Evolutionary conservation across 2,113 vertebrate species (phyloP), one percentile per base, ranked within the genome.

Genomic region (Ictidomys tridecemlineatus): DNA sequence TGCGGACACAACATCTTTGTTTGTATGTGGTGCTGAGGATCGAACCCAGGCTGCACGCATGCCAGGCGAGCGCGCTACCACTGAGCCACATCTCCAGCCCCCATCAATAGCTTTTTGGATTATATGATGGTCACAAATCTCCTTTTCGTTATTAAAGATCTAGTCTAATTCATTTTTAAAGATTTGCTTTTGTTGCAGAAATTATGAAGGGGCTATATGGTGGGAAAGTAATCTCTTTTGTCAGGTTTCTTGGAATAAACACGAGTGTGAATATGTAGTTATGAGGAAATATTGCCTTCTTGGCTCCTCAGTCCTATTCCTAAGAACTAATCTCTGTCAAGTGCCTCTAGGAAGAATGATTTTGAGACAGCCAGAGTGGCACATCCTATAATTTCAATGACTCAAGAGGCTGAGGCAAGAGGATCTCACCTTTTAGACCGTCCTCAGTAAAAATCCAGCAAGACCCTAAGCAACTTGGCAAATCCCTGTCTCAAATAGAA

Each of bases 101-200:
- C n/a, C n/a, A 76, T n/a, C 28, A 69, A n/a, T 18, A 34, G 26
- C 61, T 79, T 87, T 93, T 56, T 42, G 78, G 9, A 61, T 63
- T 85, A 63, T 93, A 83, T 72, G 65, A 58, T 61, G 53, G 85
- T 37, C 37, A 16, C 74, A 74, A 76, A 53, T 88, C n/a, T 82
- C 32, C 84, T 79, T 89, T 87, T 70, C 69, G 45, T 69, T 82
- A 53, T 53, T 76, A 80, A 26, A 0, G 8, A 34, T 51, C 39
- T 70, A 39, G 73, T 84, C 73, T 85, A 80, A 88, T 34, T 96
- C 53, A 87, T 61, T 92, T 94, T 74, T 82, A 58, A 91, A 85
- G 11, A 77, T 39, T 80, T 96, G 48, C 61, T 87, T 72, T 78
- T 65, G 63, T 42, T 92, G 28, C 45, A 85, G 70, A 88, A 73